Evolutionary conservation across 2,113 vertebrate species (phyloP).

Genomic region (Oriolus oriolus): DNA sequence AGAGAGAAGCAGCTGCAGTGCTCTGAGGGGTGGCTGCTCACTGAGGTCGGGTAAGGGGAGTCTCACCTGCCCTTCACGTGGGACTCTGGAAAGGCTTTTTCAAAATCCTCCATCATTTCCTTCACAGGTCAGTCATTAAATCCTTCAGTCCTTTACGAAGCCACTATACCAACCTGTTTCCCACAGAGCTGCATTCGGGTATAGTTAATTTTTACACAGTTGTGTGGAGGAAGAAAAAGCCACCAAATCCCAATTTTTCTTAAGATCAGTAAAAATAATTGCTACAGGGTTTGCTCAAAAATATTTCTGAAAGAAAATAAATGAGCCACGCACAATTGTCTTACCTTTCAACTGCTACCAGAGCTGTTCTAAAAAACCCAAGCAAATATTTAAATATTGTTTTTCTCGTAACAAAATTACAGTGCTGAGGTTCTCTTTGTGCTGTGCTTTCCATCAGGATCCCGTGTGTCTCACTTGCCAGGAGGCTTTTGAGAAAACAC

Average conservation of each 20-base stretch:
- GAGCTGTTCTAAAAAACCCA: neutral
- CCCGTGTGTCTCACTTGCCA: neutral
- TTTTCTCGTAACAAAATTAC: neutral
- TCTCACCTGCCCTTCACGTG: slow-evolving; percentile 71
- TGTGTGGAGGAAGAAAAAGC: slow-evolving; percentile 77
- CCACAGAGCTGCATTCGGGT: slow-evolving; percentile 81
- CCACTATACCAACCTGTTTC: slow-evolving; percentile 85
- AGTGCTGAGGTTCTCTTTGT: neutral
- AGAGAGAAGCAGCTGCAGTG: neutral
- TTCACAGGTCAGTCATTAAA: slow-evolving; percentile 82
- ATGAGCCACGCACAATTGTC: neutral
- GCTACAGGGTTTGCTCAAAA: neutral
- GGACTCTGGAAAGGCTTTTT: slow-evolving; percentile 84
- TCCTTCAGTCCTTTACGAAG: slow-evolving; percentile 73
- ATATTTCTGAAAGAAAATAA: slow-evolving; percentile 53
- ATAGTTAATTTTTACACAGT: slow-evolving; percentile 76
- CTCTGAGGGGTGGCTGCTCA: slow-evolving; percentile 73
- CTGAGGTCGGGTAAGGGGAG: slow-evolving; percentile 75
- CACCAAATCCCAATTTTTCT: slow-evolving; percentile 43
- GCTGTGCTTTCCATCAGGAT: neutral
- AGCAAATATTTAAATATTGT: neutral
- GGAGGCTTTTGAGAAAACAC: neutral
- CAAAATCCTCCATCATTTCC: slow-evolving; percentile 72
- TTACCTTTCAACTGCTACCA: neutral
- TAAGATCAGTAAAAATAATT: neutral